These are phyloP conservation scores for Agrochola lychnidis DNA, from an alignment of 2,888 invertebrate species.

Conservation along the genomic window DNA sequence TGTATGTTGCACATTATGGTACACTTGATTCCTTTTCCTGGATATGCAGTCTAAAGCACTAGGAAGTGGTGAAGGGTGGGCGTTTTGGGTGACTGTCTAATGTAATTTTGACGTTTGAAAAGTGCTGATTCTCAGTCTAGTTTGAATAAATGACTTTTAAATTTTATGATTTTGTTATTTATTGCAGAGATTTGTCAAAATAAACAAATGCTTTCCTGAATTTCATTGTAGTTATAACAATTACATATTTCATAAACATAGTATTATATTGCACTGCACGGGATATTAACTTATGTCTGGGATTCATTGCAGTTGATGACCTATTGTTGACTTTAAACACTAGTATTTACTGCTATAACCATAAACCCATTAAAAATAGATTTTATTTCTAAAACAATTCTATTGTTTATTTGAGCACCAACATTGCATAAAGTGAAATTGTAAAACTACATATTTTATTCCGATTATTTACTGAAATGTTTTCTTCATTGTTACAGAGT, in stretches of 20 bases:
- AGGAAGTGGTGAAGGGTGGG: too few species aligned
- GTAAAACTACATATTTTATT: neutral
- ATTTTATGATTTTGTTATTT: neutral
- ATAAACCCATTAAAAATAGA: neutral
- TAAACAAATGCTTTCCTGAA: neutral
- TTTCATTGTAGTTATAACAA: neutral
- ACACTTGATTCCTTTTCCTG: neutral
- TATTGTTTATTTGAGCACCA: conserved; percentile 17
- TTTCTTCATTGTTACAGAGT: conserved; percentile 76
- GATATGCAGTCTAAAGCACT: neutral
- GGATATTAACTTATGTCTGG: neutral
- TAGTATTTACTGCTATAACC: conserved; percentile 1
- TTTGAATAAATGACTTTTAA: too few species aligned
- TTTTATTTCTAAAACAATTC: conserved; percentile 25
- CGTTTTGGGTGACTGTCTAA: too few species aligned
- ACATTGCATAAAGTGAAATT: neutral
- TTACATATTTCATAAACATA: neutral
- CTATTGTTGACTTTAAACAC: conserved; percentile 16
- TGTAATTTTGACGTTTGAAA: too few species aligned
- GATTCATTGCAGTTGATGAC: conserved; percentile 12
- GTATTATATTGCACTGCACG: neutral
- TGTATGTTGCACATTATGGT: neutral
- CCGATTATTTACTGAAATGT: neutral
- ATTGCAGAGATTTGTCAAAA: neutral
- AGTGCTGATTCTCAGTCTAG: too few species aligned